phyloP scores from a whole-genome alignment of 2,888 invertebrate species.

The Quadriops clusia region DNA sequence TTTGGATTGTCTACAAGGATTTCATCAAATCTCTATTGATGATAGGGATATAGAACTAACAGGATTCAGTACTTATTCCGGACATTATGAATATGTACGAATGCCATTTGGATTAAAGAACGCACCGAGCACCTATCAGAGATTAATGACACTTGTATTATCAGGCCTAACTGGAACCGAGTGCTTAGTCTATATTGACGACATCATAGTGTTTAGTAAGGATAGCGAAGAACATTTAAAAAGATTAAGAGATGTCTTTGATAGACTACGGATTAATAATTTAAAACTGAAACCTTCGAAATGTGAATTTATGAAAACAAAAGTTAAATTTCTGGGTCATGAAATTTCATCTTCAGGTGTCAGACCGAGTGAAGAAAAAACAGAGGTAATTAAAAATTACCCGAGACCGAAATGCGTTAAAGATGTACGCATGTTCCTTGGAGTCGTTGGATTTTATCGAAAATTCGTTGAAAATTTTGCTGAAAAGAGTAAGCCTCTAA shows the following conservation, averaged over 20 bases:
- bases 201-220: slow-evolving; percentile 17
- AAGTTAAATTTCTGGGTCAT: slow-evolving; percentile 21
- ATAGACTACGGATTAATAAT: slow-evolving; percentile 17
- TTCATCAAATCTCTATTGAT: slow-evolving; percentile 23
- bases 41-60: slow-evolving; percentile 21
- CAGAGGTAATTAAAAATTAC: slow-evolving; percentile 16
- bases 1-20: slow-evolving; percentile 25
- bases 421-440: slow-evolving; percentile 21
- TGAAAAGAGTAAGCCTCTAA: slow-evolving; percentile 11
- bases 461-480: slow-evolving; percentile 23
- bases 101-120: slow-evolving; percentile 30
- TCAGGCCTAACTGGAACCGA: slow-evolving; percentile 13
- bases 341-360: slow-evolving; percentile 21
- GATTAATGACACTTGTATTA: slow-evolving; percentile 24
- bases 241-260: slow-evolving; percentile 22
- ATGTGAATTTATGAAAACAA: slow-evolving; percentile 19
- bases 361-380: slow-evolving; percentile 17
- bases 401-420: slow-evolving; percentile 15
- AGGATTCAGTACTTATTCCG: slow-evolving; percentile 22
- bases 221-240: slow-evolving; percentile 21
- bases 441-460: slow-evolving; percentile 25
- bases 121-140: slow-evolving; percentile 31
- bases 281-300: slow-evolving; percentile 20
- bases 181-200: slow-evolving; percentile 22
- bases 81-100: slow-evolving; percentile 25